phyloP scores from a whole-genome alignment of 2,797 vertebrate genomes.

The Hipposideros larvatus region DNA sequence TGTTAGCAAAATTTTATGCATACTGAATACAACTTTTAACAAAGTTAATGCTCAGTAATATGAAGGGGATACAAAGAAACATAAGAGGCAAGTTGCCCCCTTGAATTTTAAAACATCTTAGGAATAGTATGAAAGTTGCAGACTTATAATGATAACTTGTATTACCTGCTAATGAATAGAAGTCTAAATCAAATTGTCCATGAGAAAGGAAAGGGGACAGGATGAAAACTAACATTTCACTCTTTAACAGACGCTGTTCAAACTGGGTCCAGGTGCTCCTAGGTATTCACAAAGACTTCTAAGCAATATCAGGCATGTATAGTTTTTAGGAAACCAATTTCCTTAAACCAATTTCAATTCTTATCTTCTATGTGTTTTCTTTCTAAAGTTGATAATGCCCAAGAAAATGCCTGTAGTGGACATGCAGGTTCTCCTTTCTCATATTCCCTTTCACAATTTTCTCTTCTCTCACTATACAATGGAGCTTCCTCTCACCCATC shows the following conservation, averaged over 20 bases:
- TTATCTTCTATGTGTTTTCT: not conserved
- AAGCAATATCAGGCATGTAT: not conserved
- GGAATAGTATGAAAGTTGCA: not conserved
- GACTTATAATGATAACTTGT: slow-evolving; percentile 1
- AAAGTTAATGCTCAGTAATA: not conserved
- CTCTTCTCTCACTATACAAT: not conserved
- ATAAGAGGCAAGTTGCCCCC: not conserved
- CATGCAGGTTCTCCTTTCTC: not conserved
- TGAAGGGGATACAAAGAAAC: not conserved
- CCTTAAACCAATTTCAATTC: not conserved
- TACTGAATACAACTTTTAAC: not conserved
- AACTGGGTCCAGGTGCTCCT: not conserved
- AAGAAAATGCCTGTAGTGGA: slow-evolving; percentile 2
- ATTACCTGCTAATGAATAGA: not conserved
- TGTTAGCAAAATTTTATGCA: slow-evolving; percentile 5
- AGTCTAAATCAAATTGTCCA: not conserved
- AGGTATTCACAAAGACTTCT: not conserved
- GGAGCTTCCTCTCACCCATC: not conserved
- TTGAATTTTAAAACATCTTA: slow-evolving; percentile 49
- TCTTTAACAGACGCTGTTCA: not conserved
- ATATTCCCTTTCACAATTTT: not conserved
- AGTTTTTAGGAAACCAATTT: slow-evolving; percentile 12
- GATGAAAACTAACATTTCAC: not conserved
- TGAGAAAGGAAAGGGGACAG: not conserved
- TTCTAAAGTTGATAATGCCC: slow-evolving; percentile 21